A percentile compares a stretch with the other conserved stretches of the same genome.
phyloP scores from a whole-genome alignment of 2,113 vertebrate genomes.

The Collichthys lucidus region DNA sequence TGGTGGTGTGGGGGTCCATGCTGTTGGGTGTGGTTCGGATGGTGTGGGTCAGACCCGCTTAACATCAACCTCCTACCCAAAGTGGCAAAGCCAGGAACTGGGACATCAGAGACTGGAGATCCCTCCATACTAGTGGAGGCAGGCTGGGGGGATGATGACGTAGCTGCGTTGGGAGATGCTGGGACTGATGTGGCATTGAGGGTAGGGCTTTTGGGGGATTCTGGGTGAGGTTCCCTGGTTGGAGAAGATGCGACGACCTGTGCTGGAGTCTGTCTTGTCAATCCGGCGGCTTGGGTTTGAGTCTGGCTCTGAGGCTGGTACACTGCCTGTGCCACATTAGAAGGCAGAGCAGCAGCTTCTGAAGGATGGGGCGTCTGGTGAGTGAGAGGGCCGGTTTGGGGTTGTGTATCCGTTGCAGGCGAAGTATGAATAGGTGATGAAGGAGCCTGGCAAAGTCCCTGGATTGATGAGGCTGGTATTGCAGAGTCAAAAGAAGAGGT shows the following conservation, averaged over 20 bases:
- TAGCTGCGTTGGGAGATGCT: slow-evolving; percentile 56
- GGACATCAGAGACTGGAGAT: slow-evolving; percentile 80
- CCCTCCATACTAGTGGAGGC: slow-evolving; percentile 76
- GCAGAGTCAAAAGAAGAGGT: slow-evolving; percentile 27
- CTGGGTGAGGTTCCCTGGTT: slow-evolving; percentile 31
- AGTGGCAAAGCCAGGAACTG: slow-evolving; percentile 84
- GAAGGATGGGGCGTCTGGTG: slow-evolving; percentile 27
- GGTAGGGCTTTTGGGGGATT: slow-evolving; percentile 50
- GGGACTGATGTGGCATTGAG: slow-evolving; percentile 36
- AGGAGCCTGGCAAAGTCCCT: slow-evolving; percentile 49
- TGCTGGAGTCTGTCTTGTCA: slow-evolving; percentile 3
- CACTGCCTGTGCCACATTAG: slow-evolving; percentile 22
- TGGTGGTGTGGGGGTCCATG: slow-evolving; percentile 63
- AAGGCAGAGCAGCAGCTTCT: slow-evolving; percentile 50
- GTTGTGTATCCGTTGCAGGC: slow-evolving; percentile 4
- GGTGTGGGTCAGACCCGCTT: slow-evolving; percentile 66
- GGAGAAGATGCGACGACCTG: slow-evolving; percentile 63
- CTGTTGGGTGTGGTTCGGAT: slow-evolving; percentile 52
- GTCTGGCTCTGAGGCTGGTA: slow-evolving; percentile 54
- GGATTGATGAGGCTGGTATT: slow-evolving; percentile 31
- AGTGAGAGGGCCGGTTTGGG: slow-evolving; percentile 14
- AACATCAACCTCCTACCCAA: slow-evolving; percentile 83
- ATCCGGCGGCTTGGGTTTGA: slow-evolving; percentile 11
- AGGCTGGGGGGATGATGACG: slow-evolving; percentile 67
- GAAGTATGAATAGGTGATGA: slow-evolving; percentile 20